Conservation (phyloP, 2,797 vertebrate species). For the Eleutherodactylus coqui region DNA sequence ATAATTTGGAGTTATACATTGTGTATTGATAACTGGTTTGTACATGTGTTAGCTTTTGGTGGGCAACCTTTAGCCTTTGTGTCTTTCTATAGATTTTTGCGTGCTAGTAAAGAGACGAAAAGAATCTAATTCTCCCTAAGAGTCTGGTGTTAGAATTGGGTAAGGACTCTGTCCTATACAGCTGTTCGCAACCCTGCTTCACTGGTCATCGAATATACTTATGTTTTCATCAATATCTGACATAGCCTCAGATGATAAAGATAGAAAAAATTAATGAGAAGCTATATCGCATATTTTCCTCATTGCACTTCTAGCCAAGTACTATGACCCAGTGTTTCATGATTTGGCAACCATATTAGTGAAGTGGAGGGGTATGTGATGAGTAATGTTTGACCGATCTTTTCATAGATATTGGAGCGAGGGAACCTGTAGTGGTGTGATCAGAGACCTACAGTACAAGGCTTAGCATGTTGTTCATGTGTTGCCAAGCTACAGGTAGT, state of each 20-base stretch:
- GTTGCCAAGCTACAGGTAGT: not conserved
- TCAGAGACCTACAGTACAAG: not conserved
- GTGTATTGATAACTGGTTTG: not conserved
- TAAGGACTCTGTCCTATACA: not conserved
- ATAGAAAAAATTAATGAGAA: not conserved
- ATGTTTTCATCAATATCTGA: conserved; percentile 20
- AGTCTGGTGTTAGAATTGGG: no score
- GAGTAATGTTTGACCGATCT: not conserved
- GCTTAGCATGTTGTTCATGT: not conserved
- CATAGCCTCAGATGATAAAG: not conserved
- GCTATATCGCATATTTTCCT: not conserved
- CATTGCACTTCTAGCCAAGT: not conserved
- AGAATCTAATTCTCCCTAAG: not conserved
- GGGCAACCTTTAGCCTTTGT: not conserved
- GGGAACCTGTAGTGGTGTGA: not conserved
- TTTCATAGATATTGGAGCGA: not conserved
- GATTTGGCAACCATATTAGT: not conserved
- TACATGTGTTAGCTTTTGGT: not conserved
- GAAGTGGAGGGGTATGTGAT: not conserved
- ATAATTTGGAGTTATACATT: not conserved
- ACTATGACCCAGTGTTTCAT: not conserved
- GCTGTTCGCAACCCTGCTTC: not conserved
- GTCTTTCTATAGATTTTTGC: not conserved
- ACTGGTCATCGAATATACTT: not conserved
- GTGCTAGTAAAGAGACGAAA: not conserved